Percentiles rank a stretch among this genome's conserved stretches.
phyloP scores from a whole-genome alignment of 2,797 vertebrate genomes.

The Crocodylus rhombifer region DNA sequence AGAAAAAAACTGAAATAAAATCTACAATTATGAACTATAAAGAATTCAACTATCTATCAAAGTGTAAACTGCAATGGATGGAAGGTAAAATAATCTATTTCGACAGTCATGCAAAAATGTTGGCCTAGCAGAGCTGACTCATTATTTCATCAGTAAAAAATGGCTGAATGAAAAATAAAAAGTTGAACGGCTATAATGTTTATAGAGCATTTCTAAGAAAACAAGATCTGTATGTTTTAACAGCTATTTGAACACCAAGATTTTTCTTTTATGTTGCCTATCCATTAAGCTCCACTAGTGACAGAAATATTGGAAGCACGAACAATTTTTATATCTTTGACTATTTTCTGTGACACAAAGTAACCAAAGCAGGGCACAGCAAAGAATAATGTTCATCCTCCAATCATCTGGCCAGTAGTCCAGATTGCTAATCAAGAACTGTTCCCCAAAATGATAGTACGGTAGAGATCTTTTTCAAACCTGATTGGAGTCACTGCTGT shows the following conservation, averaged over 20 bases:
- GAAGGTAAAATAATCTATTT: not conserved
- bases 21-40: not conserved
- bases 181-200: not conserved
- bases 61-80: not conserved
- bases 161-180: not conserved
- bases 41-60: not conserved
- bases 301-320: not conserved
- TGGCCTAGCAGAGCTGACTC: not conserved
- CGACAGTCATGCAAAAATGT: accelerated
- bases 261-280: not conserved
- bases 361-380: accelerated
- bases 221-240: not conserved
- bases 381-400: accelerated
- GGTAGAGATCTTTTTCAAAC: not conserved
- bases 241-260: too few relatives aligned
- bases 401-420: not conserved
- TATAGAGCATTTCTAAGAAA: not conserved
- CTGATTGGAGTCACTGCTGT: not conserved
- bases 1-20: not conserved
- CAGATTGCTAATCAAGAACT: accelerated
- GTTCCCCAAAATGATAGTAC: accelerated
- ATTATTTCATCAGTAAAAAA: not conserved
- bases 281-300: accelerated
- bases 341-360: accelerated
- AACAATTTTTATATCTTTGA: not conserved